Evolutionary conservation across 1,140 invertebrate genomes (phyloP), one percentile per base, ranked within the genome.

Genomic region (Mycetomoellerius zeteki): DNA sequence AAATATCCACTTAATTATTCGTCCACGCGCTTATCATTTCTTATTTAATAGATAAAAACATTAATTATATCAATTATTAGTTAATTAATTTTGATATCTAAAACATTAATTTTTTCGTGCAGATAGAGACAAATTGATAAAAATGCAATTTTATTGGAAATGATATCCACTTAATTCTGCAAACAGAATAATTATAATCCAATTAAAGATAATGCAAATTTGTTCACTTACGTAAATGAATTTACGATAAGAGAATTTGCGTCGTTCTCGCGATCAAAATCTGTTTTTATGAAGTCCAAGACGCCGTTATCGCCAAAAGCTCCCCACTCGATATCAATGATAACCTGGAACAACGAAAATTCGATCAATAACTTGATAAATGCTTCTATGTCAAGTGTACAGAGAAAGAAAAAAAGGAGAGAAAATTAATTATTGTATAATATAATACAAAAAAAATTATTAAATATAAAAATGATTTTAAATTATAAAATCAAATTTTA

Each of bases 231-330:
- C 95, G 96, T 96, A 86, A 96, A 96, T 10, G 96, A 96, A 89
- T 95, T 96, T 43, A 94, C 93, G 21, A 96, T 93, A 5, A 97
- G 92, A 0, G 96, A 97, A 88, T 96, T 96, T 1, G 95, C 94
- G 87, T 97, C 96, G 21, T 96, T 96, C 89, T 96, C 94, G 56
- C 92, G 93, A 93, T 98, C 98, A 90, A 97, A 97, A 73, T 97
- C 96, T 8, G 98, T 98, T 89, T 96, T 96, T 33, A 98, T 96
- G 91, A 98, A 98, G 91, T 98, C 97, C 24, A 98, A 91, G 10
- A 96, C 96, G 2, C 98, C 98, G 92, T 98, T 97, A 91, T 98
- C 97, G 14, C 98, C 98, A 93, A 98, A 98, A n/a, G 97, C 97
- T 88, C 98, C 98, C 97, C 97, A 98, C 94, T 98, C 98, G 56